Base-by-base conservation (phyloP, 1,140 invertebrate species). In the Hirudo medicinalis region DNA sequence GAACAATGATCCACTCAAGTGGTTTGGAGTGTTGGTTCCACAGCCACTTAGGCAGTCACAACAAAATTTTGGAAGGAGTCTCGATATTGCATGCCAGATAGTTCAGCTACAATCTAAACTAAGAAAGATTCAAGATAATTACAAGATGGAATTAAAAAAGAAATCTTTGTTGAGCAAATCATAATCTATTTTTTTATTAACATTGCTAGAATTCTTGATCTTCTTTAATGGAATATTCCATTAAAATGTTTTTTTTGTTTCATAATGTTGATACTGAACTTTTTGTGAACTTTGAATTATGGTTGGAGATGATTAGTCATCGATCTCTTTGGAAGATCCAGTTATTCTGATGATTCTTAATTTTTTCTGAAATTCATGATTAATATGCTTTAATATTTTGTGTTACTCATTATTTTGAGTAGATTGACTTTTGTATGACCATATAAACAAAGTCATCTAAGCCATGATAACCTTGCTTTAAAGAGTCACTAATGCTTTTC, bases 11-110 rank as follows among this genome's bases (percentile, higher is more conserved):
- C 78, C 78, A 19, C 53, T 79, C 6, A 77, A 75, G 55, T 79
- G 78, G 78, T 79, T 79, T 78, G 78, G 78, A 15, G 76, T 79
- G 25, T 70, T 79, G 22, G 78, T 78, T n/a, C 78, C 78, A 19
- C 78, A 78, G 70, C 70, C 66, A 67, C 67, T 79, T 54, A 54
- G 76, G 54, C 74, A 77, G n/a, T 76, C 76, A 67, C 78, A 79
- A 67, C 57, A 25, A 0, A 70, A 72, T 57, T 78, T 78, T 71
- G 74, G 76, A 69, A 49, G 71, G 19, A 74, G 74, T 5, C 20
- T 76, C 27, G 70, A 77, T 57, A 43, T 63, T 22, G 66, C 32
- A 36, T 70, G 25, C 32, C 36, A 68, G 20, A n/a, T 74, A 54
- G 68, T 66, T 49, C 40, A 40, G n/a, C 53, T 74, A 63, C 60